phyloP scores from a whole-genome alignment of 2,797 vertebrate genomes.

The Scomberomorus guttatus region DNA sequence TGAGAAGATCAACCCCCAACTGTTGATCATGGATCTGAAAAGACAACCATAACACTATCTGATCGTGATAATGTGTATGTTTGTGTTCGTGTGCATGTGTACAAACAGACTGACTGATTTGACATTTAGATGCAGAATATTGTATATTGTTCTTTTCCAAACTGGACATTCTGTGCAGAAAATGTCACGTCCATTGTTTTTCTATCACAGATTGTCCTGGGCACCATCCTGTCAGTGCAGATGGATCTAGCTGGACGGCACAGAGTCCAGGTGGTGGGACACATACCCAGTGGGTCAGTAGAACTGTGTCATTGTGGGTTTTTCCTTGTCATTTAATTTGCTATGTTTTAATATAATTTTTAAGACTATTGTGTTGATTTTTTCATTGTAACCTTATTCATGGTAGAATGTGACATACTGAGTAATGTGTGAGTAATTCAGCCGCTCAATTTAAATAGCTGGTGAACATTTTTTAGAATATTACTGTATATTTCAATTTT shows the following conservation, averaged over 20 bases:
- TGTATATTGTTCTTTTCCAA: conserved; percentile 33
- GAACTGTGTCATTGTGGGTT: conserved; percentile 45
- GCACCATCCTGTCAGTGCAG: conserved; percentile 74
- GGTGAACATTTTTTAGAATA: too few relatives aligned
- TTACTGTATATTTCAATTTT: too few relatives aligned
- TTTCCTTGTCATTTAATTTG: conserved; percentile 4
- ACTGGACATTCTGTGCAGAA: conserved; percentile 22
- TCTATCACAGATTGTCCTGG: conserved; percentile 70
- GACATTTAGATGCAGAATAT: conserved; percentile 37
- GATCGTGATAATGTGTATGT: background rate
- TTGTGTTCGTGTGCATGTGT: background rate
- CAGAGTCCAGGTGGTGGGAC: conserved; percentile 89
- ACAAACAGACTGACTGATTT: conserved; percentile 10
- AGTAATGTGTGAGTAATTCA: too few relatives aligned
- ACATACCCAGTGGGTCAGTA: conserved; percentile 91
- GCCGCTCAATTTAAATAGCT: too few relatives aligned
- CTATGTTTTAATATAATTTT: background rate
- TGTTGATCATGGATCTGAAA: background rate
- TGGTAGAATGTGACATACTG: too few relatives aligned
- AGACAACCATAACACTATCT: background rate
- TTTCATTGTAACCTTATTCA: background rate
- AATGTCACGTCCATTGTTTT: conserved; percentile 41
- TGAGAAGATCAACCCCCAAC: background rate
- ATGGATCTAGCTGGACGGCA: conserved; percentile 74
- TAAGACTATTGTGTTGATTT: background rate